Conservation (phyloP, 2,797 vertebrate species). For the Paratrypauchen microcephalus region DNA sequence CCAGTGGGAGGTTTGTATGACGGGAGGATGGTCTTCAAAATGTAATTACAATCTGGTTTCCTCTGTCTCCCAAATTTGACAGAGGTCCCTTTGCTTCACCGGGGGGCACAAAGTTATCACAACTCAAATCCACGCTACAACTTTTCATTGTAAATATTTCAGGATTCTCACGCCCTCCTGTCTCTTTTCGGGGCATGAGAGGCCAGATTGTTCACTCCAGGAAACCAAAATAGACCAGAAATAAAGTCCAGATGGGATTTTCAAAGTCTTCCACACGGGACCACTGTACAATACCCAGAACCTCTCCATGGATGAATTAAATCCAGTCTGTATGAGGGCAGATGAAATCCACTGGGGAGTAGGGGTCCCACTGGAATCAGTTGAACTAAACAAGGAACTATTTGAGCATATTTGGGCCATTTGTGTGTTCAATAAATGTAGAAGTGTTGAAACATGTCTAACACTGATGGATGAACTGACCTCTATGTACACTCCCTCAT, state of each 20-base stretch:
- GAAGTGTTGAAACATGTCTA: constrained; percentile 22
- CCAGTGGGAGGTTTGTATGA: neutral
- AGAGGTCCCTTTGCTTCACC: constrained; percentile 63
- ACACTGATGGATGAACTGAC: constrained; percentile 10
- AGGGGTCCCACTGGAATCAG: constrained; percentile 21
- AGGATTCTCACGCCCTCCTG: constrained; percentile 79
- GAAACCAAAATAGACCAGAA: constrained; percentile 78
- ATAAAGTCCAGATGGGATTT: constrained; percentile 81
- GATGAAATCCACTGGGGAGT: constrained; percentile 54
- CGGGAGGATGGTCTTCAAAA: constrained; percentile 32
- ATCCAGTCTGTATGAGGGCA: constrained; percentile 46
- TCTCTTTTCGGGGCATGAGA: constrained; percentile 65
- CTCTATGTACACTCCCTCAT: neutral
- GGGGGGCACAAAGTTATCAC: constrained; percentile 75
- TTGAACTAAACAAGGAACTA: constrained; percentile 17
- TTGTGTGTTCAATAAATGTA: constrained; percentile 23
- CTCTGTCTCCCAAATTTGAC: constrained; percentile 38
- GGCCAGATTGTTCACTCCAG: constrained; percentile 62
- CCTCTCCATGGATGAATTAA: constrained; percentile 61
- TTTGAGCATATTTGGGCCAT: constrained; percentile 14
- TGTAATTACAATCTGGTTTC: constrained; percentile 34
- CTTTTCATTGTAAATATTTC: constrained; percentile 70
- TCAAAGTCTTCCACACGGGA: constrained; percentile 68
- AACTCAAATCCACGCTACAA: constrained; percentile 66
- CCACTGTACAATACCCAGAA: constrained; percentile 71